These are phyloP conservation scores for Apteryx owenii DNA, from an alignment of 2,113 vertebrate genomes.

Conservation along the genomic window DNA sequence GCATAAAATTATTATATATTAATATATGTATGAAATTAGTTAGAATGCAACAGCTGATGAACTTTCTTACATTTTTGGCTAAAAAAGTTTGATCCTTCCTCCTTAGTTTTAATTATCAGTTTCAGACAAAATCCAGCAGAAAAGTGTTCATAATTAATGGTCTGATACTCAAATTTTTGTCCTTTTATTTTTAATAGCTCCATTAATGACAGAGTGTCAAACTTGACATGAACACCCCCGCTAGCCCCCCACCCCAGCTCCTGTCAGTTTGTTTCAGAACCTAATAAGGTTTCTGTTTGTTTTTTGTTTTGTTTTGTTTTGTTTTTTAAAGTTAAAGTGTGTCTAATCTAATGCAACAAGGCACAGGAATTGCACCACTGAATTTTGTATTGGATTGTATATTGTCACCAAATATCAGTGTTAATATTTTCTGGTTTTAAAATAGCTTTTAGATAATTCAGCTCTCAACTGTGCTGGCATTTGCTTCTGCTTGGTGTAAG, in stretches of 20 bases:
- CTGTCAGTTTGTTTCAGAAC: neutral
- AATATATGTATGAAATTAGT: neutral
- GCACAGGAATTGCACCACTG: neutral
- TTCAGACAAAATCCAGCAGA: neutral
- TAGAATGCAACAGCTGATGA: neutral
- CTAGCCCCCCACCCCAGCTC: neutral
- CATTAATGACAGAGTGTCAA: neutral
- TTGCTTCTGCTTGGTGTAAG: neutral
- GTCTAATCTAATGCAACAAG: neutral
- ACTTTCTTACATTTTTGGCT: neutral
- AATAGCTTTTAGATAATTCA: conserved; percentile 47
- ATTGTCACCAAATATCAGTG: conserved; percentile 34
- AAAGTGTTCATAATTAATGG: neutral
- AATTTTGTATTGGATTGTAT: neutral
- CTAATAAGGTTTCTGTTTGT: neutral
- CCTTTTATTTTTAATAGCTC: neutral
- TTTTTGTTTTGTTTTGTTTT: neutral
- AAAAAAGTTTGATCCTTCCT: rapidly evolving
- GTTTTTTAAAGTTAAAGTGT: neutral
- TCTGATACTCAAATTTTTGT: neutral
- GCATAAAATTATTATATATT: neutral
- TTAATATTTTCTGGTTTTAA: conserved; percentile 27
- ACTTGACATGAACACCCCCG: neutral
- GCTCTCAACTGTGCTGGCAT: conserved; percentile 24
- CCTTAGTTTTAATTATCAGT: neutral